Percentiles rank a stretch among this genome's conserved stretches.
These are phyloP conservation scores for Phyllostomus discolor DNA, from an alignment of 2,113 vertebrate species.

Conservation along the genomic window DNA sequence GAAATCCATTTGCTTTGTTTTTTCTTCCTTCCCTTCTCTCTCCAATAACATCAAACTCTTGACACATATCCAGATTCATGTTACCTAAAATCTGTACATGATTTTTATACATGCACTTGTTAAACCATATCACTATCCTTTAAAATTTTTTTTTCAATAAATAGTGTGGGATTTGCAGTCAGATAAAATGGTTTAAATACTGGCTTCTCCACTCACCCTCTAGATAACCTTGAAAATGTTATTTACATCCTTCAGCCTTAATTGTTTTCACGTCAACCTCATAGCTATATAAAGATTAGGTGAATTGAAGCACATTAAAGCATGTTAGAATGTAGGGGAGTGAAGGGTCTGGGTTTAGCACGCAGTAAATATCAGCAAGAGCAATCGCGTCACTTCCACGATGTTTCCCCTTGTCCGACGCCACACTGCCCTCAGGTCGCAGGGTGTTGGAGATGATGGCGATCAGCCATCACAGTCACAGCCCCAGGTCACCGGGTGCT, in stretches of 20 bases:
- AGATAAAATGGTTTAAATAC: not conserved
- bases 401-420: not conserved
- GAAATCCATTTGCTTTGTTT: not conserved
- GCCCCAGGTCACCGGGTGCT: not conserved
- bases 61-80: not conserved
- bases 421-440: not conserved
- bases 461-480: no score
- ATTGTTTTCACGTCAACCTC: not conserved
- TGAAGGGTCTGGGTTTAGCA: not conserved
- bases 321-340: not conserved
- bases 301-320: not conserved
- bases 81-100: not conserved
- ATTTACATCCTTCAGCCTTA: not conserved
- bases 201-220: not conserved
- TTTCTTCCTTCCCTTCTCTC: not conserved
- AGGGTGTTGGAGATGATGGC: not conserved
- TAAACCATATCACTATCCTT: not conserved
- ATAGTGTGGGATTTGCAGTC: not conserved
- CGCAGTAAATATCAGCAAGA: not conserved
- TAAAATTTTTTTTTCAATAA: no score
- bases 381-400: not conserved
- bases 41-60: not conserved
- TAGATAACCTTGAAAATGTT: not conserved
- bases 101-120: not conserved
- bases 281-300: not conserved